Evolutionary conservation across 2,888 invertebrate species (phyloP).

Genomic region (Andricus quercusramuli): DNA sequence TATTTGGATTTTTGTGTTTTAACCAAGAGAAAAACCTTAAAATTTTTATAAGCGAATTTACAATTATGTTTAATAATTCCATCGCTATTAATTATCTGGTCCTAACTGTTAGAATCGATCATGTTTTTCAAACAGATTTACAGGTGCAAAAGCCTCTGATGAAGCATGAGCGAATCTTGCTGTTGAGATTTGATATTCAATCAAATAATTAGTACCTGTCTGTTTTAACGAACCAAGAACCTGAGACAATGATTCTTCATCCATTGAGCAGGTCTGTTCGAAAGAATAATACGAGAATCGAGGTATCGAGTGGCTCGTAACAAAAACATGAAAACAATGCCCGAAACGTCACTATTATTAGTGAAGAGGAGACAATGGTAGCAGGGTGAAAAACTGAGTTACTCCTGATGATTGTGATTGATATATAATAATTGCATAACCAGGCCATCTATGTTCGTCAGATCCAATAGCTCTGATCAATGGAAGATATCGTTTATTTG

Average conservation of each 20-base stretch:
- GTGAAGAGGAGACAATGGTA: background rate
- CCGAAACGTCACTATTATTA: background rate
- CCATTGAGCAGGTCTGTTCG: background rate
- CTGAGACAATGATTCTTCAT: background rate
- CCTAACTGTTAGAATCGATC: background rate
- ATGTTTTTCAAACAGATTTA: no score
- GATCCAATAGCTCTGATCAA: conserved; percentile 50
- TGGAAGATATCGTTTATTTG: conserved; percentile 52
- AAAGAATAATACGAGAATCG: background rate
- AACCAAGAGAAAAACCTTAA: no score
- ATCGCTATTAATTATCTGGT: background rate
- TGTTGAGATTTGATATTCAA: background rate
- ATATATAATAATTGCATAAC: conserved; percentile 51
- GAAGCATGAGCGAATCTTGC: conserved; percentile 39
- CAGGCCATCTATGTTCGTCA: conserved; percentile 52
- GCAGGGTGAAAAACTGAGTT: conserved; percentile 40
- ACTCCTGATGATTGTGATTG: conserved; percentile 58
- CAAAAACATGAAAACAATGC: conserved; percentile 6
- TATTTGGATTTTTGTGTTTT: no score
- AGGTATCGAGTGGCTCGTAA: background rate
- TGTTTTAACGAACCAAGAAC: background rate
- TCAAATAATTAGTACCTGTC: conserved; percentile 1
- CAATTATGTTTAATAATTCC: background rate
- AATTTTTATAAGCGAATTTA: no score
- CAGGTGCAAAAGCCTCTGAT: conserved; percentile 21